Evolutionary conservation across 2,888 invertebrate species (phyloP), one percentile per base, ranked within the genome.

Genomic region (Coremacera marginata): DNA sequence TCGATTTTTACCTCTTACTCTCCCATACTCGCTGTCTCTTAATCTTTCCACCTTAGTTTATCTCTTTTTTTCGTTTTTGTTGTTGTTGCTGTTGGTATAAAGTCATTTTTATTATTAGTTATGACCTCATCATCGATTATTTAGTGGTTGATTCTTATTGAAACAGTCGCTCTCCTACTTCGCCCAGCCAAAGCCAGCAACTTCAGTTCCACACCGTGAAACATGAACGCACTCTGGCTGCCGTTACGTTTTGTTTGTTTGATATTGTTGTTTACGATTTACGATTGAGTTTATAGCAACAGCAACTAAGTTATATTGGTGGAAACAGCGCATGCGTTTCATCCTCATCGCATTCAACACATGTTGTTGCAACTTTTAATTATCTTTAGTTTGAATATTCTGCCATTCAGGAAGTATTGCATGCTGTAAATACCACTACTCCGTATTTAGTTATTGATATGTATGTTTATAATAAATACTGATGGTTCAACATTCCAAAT

Each of bases 111-210:
- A 89, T 89, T 89, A 88, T 89, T 89, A 89, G 89, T 88, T 86
- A 89, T 89, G 89, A 89, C 88, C 89, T 89, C 89, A 89, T 89
- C 89, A 88, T 88, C 86, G 89, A 88, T 89, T 89, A 87, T 88
- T 88, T 86, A 86, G 87, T 83, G 82, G 85, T 83, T 84, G 84
- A 82, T 84, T 85, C 82, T 85, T 86, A 85, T 87, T 85, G 85
- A 86, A 85, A 84, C 85, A 82, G 82, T 84, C 77, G 77, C 63
- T 63, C 75, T 75, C 57, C 76, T 67, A 37, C 76, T 71, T 52
- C 22, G 51, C 63, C 37, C 67, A 57, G 63, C 51, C 79, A 75
- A 76, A 76, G 79, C 74, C 78, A 80, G 80, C 77, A 80, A 80
- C 77, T 71, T 76, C 76, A 49, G 37, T 55, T 52, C 25, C 22